Base-by-base conservation (phyloP, 2,113 vertebrate species). In the Cnemophilus loriae region DNA sequence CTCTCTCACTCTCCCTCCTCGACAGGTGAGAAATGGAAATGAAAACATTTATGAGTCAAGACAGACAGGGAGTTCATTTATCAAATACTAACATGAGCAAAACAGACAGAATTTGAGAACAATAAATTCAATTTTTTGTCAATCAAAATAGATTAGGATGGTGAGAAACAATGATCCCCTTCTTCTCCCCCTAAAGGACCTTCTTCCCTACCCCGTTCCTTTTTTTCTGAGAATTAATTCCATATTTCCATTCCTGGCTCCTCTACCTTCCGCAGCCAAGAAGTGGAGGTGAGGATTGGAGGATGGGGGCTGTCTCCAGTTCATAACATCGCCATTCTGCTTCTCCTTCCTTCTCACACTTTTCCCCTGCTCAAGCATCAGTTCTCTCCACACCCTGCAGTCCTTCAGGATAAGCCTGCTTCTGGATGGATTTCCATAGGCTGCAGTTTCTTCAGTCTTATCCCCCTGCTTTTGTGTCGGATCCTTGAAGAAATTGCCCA, bases 161-260 rank as follows among this genome's bases (percentile, higher is more conserved):
- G 5, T 42, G 6, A 84, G 30, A 65, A 87, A 61, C 1, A 82
- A 5, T 64, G 11, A n/a, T 2, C 1, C 4, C 1, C 0, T 20
- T 7, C 2, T 28, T 5, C 10, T 18, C 13, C 30, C 9, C 10
- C 1, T 17, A 53, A 55, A 82, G 2, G 8, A 59, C 16, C 11
- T 53, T 63, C 35, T 65, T 24, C 27, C 5, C 4, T 11, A 41
- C 3, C 3, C 5, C 15, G 35, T 57, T 33, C 7, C 7, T 18
- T 57, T 22, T 53, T 73, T 42, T 46, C 16, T 37, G 23, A 57
- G 19, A 26, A 2, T 50, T 12, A 82, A 39, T 10, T 64, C 21
- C 7, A 26, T 39, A 26, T 22, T 71, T 41, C 24, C 39, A 37
- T 44, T 73, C 28, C 35, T 55, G 46, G 30, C 16, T 59, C 16